Conservation (phyloP, 2,797 vertebrate species). For the Megaceryle alcyon region DNA sequence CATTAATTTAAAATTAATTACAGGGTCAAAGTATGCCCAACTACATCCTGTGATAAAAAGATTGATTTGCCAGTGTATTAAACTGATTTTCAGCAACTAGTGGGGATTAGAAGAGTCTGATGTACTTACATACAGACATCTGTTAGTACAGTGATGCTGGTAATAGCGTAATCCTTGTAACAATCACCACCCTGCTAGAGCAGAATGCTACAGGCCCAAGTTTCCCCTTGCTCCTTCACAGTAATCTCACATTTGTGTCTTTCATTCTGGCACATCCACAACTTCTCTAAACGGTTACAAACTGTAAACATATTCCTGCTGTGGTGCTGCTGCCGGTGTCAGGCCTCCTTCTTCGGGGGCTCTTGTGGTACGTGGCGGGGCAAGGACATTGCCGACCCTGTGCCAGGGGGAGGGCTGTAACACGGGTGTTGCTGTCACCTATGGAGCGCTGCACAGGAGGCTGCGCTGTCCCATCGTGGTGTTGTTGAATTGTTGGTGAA, state of each 20-base stretch:
- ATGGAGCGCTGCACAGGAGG: too few relatives aligned
- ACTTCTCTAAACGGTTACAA: background rate
- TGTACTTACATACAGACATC: background rate
- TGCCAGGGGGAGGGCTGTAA: background rate
- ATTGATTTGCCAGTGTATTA: background rate
- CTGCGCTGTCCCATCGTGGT: too few relatives aligned
- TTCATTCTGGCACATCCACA: background rate
- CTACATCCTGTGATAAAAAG: background rate
- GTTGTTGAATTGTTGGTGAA: background rate
- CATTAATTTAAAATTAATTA: background rate
- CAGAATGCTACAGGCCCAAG: background rate
- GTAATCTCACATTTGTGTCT: rapidly evolving
- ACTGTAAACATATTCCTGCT: background rate
- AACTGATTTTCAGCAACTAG: background rate
- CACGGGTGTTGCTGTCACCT: background rate
- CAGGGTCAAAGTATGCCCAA: background rate
- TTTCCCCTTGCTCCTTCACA: background rate
- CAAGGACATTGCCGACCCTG: background rate
- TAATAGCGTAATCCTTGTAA: background rate
- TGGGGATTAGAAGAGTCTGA: background rate
- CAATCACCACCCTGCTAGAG: background rate
- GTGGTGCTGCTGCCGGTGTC: rapidly evolving
- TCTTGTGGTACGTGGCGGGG: background rate
- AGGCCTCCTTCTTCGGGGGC: background rate
- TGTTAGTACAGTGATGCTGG: background rate